Conservation (phyloP, 2,797 vertebrate genomes). For the Megalops cyprinoides region DNA sequence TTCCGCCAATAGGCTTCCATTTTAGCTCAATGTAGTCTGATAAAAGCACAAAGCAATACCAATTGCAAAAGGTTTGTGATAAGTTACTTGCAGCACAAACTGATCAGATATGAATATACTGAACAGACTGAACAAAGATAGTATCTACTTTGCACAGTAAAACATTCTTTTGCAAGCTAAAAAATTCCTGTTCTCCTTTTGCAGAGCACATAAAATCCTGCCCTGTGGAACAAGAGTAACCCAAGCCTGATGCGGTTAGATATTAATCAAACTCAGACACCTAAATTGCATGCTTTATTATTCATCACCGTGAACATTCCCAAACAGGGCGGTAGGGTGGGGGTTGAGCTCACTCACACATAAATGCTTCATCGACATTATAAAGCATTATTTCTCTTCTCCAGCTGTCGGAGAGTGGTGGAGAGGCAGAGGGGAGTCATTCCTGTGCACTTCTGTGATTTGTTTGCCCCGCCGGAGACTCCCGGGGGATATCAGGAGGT, state of each 20-base stretch:
- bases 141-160: too few relatives aligned
- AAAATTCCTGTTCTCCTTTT: too few relatives aligned
- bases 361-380: too few relatives aligned
- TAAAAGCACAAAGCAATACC: neutral
- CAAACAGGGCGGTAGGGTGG: neutral
- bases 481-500: constrained; percentile 46
- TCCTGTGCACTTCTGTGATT: constrained; percentile 19
- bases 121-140: neutral
- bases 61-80: too few relatives aligned
- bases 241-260: constrained; percentile 70
- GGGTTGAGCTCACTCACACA: constrained; percentile 8
- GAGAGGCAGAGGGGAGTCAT: neutral
- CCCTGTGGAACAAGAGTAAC: constrained; percentile 8
- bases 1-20: too few relatives aligned
- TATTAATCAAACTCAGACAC: constrained; percentile 8
- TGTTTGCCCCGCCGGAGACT: constrained; percentile 32
- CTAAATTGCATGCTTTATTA: constrained; percentile 22
- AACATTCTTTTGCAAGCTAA: too few relatives aligned
- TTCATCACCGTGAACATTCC: neutral
- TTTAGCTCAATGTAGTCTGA: too few relatives aligned
- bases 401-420: neutral
- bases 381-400: constrained; percentile 5
- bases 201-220: neutral
- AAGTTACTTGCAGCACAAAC: too few relatives aligned
- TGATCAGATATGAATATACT: too few relatives aligned